Percentiles rank a stretch among this genome's conserved stretches.
phyloP scores from a whole-genome alignment of 1,140 invertebrate genomes.

The Heliconius eleuchia region DNA sequence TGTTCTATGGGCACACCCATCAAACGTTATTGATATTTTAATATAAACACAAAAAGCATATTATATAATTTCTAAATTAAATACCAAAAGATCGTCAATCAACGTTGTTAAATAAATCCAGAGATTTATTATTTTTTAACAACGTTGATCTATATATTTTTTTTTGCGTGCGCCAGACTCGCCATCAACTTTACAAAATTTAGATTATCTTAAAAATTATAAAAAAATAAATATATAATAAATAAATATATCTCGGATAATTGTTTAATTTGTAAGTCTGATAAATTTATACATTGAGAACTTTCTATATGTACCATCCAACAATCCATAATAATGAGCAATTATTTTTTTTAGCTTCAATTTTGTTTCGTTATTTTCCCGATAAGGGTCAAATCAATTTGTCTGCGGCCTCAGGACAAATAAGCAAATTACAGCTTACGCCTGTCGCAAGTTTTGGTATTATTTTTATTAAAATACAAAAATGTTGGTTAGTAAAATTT shows the following conservation, averaged over 20 bases:
- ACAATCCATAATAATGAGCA: conserved; percentile 68
- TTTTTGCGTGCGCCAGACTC: neutral
- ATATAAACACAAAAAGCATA: neutral
- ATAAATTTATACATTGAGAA: neutral
- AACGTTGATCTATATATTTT: neutral
- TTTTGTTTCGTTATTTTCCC: conserved; percentile 68
- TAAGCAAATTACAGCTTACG: conserved; percentile 63
- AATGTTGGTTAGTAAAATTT: neutral
- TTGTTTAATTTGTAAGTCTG: neutral
- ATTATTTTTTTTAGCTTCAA: conserved; percentile 65
- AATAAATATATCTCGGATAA: neutral
- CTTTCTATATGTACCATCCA: conserved; percentile 41
- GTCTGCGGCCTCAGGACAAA: conserved; percentile 62
- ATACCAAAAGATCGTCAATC: no score
- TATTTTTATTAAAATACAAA: conserved; percentile 39
- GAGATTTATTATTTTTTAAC: neutral
- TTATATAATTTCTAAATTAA: neutral
- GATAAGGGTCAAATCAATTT: conserved; percentile 70
- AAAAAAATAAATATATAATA: no score
- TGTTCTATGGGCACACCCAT: conserved; percentile 9
- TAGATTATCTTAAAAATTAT: neutral
- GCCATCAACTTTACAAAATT: neutral
- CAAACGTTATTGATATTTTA: conserved; percentile 10
- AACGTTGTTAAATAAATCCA: neutral
- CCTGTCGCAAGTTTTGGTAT: conserved; percentile 61